Evolutionary conservation across 2,888 invertebrate species (phyloP), one percentile per base, ranked within the genome.

Genomic region (Hirtodrosophila histrioides): DNA sequence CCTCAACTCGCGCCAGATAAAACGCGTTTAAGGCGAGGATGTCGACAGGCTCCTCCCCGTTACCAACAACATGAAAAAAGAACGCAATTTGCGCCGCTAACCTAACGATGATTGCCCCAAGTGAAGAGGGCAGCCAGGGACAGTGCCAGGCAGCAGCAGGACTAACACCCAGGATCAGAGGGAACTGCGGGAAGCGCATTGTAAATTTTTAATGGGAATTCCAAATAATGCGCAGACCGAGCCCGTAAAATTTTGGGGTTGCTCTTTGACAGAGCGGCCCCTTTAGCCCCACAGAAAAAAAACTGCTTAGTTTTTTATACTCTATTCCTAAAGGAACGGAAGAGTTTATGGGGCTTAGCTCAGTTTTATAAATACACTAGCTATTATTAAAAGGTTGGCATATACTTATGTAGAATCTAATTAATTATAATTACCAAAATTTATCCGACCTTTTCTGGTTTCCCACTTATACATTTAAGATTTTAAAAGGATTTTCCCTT

Each of bases 121-220:
- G 75, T 65, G 68, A 61, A 50, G 53, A 51, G 49, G 33, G 12
- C 23, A 44, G 50, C 8, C n/a, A 4, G 17, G 17, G 17, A 17
- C 12, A 41, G 8, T 33, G n/a, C 3, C 8, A 31, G 7, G 9
- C 31, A 31, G 9, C 31, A 31, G 3, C 31, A 31, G 31, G 8
- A 31, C 8, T 3, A 31, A 9, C 31, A 31, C 10, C 43, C 43
- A 41, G 67, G 33, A 40, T 48, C 60, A 54, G 45, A 37, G 53
- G 74, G 60, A 58, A 48, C 75, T 58, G 60, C 60, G 56, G 77
- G 55, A 49, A 56, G 82, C 80, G 86, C 58, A 69, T 86, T 79
- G 86, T 84, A 88, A 88, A 82, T 88, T 82, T 82, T 82, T 88
- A 82, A 88, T 82, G 85, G 87, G 69, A 88, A 82, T 88, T 86